Percentiles rank a stretch among this genome's conserved stretches.
phyloP scores from a whole-genome alignment of 2,797 vertebrate genomes.

The Lacerta bilineata region DNA sequence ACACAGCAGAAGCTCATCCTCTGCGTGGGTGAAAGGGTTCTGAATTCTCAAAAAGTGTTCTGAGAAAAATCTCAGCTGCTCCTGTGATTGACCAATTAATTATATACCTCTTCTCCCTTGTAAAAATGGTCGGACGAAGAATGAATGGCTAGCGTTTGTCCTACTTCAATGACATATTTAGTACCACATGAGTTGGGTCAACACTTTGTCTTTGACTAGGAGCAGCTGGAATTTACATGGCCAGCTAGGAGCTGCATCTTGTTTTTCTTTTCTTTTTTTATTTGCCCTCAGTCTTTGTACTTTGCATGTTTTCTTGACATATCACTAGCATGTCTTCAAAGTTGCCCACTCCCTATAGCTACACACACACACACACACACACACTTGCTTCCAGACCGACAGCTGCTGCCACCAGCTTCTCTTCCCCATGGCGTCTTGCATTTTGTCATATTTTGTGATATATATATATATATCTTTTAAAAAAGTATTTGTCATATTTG shows the following conservation, averaged over 20 bases:
- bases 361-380: background rate
- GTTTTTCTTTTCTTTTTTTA: no score
- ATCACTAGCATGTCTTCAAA: conserved; percentile 11
- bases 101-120: background rate
- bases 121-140: background rate
- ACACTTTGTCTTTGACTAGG: background rate
- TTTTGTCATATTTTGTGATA: conserved; percentile 10
- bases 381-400: conserved; percentile 12
- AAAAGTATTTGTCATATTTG: conserved; percentile 8
- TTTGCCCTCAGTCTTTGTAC: background rate
- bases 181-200: background rate
- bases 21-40: background rate
- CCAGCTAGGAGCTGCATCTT: background rate
- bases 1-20: no score
- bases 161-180: conserved; percentile 3
- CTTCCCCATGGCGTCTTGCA: background rate
- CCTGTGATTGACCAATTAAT: background rate
- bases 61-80: background rate
- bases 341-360: conserved; percentile 12
- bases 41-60: background rate
- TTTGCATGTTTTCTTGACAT: conserved; percentile 5
- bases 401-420: conserved; percentile 34
- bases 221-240: background rate
- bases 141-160: background rate
- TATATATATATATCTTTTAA: no score